A percentile compares a stretch with the other conserved stretches of the same genome.
phyloP scores from a whole-genome alignment of 2,113 vertebrate species.

The Hippolais icterina region DNA sequence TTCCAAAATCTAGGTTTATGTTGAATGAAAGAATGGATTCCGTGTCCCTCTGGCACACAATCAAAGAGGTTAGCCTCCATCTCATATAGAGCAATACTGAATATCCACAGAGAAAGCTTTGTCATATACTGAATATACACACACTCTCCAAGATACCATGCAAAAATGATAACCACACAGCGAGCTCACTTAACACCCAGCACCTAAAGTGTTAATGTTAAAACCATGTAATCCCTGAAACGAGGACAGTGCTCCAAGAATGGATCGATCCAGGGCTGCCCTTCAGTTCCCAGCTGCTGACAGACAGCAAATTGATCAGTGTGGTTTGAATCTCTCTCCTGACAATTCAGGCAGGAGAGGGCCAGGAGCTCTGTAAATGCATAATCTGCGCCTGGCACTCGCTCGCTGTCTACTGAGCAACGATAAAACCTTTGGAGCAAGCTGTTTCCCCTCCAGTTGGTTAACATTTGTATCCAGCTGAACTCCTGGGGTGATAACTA shows the following conservation, averaged over 20 bases:
- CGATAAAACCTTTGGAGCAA: not conserved
- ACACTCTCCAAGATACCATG: not conserved
- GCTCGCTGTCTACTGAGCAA: not conserved
- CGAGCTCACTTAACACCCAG: not conserved
- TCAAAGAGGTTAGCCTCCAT: not conserved
- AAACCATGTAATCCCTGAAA: not conserved
- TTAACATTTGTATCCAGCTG: constrained; percentile 5
- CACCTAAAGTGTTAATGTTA: not conserved
- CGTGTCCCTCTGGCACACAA: not conserved
- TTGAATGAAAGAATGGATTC: not conserved
- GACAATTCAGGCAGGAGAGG: not conserved
- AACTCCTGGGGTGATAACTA: constrained; percentile 7
- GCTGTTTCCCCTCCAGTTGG: not conserved
- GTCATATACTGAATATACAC: fast-evolving
- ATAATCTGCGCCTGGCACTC: not conserved
- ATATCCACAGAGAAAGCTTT: not conserved
- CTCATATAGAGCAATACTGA: not conserved
- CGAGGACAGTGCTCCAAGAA: not conserved
- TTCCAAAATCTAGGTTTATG: not conserved
- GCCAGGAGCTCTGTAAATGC: not conserved
- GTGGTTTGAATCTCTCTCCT: constrained; percentile 9
- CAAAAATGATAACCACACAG: not conserved
- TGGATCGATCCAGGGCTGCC: not conserved
- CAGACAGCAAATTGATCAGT: not conserved
- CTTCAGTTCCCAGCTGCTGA: not conserved